Percentiles rank a stretch among this genome's conserved stretches.
Conservation (phyloP, 2,113 vertebrate genomes). For the Vombatus ursinus region DNA sequence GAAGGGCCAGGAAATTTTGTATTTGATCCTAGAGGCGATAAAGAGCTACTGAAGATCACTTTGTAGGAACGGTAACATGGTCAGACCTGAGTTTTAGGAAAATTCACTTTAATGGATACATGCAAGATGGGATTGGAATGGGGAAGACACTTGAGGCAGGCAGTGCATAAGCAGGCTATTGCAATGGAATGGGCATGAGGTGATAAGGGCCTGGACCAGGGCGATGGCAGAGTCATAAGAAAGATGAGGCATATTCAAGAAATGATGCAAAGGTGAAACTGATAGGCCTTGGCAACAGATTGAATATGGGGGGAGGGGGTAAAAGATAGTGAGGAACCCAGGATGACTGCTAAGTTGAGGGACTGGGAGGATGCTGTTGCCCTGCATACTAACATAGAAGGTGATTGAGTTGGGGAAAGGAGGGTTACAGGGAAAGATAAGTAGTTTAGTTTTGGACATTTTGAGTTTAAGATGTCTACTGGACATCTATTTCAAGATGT, state of each 20-base stretch:
- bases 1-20: not conserved
- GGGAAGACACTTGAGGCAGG: not conserved
- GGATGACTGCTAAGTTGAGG: too few relatives aligned
- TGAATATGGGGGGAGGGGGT: rapidly evolving
- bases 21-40: not conserved
- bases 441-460: not conserved
- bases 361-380: not conserved
- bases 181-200: not conserved
- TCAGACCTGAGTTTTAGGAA: not conserved
- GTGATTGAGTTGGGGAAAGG: not conserved
- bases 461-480: not conserved
- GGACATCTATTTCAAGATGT: not conserved
- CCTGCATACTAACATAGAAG: not conserved
- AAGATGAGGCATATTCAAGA: not conserved
- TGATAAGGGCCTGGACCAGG: not conserved
- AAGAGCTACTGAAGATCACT: not conserved
- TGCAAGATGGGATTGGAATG: not conserved
- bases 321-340: not conserved
- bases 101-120: not conserved
- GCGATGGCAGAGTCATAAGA: not conserved
- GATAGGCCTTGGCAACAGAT: not conserved
- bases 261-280: not conserved
- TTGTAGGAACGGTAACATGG: not conserved
- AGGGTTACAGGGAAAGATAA: not conserved
- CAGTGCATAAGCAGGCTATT: not conserved